A percentile compares a stretch with the other conserved stretches of the same genome.
Evolutionary conservation across 2,797 vertebrate genomes (phyloP).

Genomic region (Poecilia wingei): DNA sequence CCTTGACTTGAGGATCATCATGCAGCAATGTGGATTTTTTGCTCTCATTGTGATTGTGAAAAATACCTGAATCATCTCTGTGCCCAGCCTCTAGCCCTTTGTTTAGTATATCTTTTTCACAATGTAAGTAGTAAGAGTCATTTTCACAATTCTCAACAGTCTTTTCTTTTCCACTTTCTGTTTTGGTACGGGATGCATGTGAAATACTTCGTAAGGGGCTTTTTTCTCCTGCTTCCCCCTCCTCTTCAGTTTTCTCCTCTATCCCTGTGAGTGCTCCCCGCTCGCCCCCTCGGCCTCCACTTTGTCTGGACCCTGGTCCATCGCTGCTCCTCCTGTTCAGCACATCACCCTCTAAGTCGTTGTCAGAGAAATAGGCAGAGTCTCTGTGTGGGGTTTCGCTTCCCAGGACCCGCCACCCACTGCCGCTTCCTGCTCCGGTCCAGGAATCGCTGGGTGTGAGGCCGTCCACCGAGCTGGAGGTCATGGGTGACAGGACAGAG

Average conservation of each 20-base stretch:
- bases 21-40: slow-evolving; percentile 44
- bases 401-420: slow-evolving; percentile 84
- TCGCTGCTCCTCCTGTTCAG: slow-evolving; percentile 76
- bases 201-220: slow-evolving; percentile 52
- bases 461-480: slow-evolving; percentile 82
- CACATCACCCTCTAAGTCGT: slow-evolving; percentile 83
- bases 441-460: slow-evolving; percentile 88
- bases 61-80: slow-evolving; percentile 71
- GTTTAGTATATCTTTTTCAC: slow-evolving; percentile 43
- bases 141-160: slow-evolving; percentile 48
- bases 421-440: slow-evolving; percentile 64
- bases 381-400: slow-evolving; percentile 87
- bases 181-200: slow-evolving; percentile 30
- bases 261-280: slow-evolving; percentile 80
- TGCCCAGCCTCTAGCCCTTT: slow-evolving; percentile 58
- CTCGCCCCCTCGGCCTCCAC: slow-evolving; percentile 74
- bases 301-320: slow-evolving; percentile 69
- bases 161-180: slow-evolving; percentile 27
- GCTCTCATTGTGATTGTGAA: slow-evolving; percentile 48
- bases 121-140: slow-evolving; percentile 30
- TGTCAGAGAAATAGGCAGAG: slow-evolving; percentile 90
- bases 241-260: slow-evolving; percentile 83
- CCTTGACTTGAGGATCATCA: slow-evolving; percentile 62
- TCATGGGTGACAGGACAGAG: slow-evolving; percentile 81
- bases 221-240: slow-evolving; percentile 65